Base-by-base conservation (phyloP, 2,113 vertebrate species). In the Trichechus manatus region DNA sequence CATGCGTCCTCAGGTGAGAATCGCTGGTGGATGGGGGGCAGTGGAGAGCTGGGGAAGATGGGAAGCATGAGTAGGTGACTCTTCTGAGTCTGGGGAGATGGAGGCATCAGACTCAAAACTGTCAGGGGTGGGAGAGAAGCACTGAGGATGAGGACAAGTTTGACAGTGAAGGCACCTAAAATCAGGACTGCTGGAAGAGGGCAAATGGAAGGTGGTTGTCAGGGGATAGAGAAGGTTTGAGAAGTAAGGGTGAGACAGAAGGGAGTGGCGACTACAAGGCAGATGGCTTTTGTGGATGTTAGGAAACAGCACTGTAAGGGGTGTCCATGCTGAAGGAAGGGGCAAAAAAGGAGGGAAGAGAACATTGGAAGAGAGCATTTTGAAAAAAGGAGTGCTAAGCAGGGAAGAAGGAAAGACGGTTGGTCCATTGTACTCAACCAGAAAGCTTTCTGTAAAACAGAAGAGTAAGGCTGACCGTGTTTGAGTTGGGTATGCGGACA, bases 341-440 rank as follows among this genome's bases (percentile, higher is more conserved):
- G 68, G 20, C 36, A 39, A 1, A 42, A 47, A 0, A 0, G 64
- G 0, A 39, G 1, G 3, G 27, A 20, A 68, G 75, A 19, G 0
- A 0, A 13, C 11, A 3, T 7, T 19, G 44, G 42, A 61, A 25
- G 31, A 19, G 10, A 81, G 19, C 8, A 8, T 56, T 15, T 36
- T 3, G 42, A 47, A 29, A 36, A 64, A 27, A 68, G 44, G 27
- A 53, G 33, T 8, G 23, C 2, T 3, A 11, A 19, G 27, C 3
- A 59, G 4, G 29, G 0, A 27, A 15, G 6, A 44, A 36, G n/a
- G 31, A 50, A 50, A 25, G 27, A 3, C 15, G 14, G 11, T 10
- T 8, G 27, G 8, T 9, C 5, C 17, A 9, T 27, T 64, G 63
- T 5, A 61, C 3, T 19, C 20, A 61, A 8, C 59, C 59, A 15